These are phyloP conservation scores for Nyctibius bracteatus DNA, from an alignment of 2,113 vertebrate species.

Conservation along the genomic window DNA sequence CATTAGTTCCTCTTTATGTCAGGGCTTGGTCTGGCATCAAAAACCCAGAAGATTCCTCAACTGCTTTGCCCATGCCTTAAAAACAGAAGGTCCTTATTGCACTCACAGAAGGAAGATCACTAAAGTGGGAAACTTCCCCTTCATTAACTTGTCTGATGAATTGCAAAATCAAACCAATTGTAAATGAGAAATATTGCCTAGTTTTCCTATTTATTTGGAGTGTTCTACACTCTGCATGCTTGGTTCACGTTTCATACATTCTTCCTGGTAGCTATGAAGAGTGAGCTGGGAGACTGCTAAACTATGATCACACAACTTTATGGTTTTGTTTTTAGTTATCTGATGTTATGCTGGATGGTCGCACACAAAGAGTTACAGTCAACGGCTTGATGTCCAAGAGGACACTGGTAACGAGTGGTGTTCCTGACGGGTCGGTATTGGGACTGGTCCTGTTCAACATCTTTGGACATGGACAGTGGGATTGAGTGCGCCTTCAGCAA, in stretches of 20 bases:
- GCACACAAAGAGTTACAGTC: too few species aligned
- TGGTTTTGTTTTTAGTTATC: background rate
- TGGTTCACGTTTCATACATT: background rate
- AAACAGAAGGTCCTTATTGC: background rate
- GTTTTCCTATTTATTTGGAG: background rate
- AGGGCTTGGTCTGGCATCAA: slow-evolving; percentile 38
- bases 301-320: background rate
- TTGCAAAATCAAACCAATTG: background rate
- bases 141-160: slow-evolving; percentile 14
- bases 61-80: slow-evolving; percentile 31
- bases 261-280: background rate
- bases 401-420: too few species aligned
- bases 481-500: too few species aligned
- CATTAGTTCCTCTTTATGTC: slow-evolving; percentile 66
- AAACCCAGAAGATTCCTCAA: slow-evolving; percentile 53
- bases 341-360: too few species aligned
- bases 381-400: too few species aligned
- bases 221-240: background rate
- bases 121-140: slow-evolving; percentile 7
- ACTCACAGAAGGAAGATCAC: slow-evolving; percentile 20
- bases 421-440: too few species aligned
- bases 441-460: too few species aligned
- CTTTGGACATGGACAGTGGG: too few species aligned
- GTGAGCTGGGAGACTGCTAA: background rate
- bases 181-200: background rate